phyloP scores from a whole-genome alignment of 1,140 invertebrate genomes.

The Melipona quadrifasciata region DNA sequence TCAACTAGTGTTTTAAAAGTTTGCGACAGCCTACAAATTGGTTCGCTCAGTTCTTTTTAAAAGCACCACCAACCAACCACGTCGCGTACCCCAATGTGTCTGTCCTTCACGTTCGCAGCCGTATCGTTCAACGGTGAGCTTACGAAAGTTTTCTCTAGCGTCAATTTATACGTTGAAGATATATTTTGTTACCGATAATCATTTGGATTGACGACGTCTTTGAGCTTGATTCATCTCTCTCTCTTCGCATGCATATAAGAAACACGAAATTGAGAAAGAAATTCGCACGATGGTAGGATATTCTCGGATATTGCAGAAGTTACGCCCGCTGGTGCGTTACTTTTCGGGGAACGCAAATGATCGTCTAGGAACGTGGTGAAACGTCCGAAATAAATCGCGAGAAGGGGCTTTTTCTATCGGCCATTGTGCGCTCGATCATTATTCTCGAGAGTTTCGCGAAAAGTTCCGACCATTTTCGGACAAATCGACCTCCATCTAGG shows the following conservation, averaged over 20 bases:
- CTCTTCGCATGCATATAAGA: background rate
- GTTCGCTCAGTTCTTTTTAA: constrained; percentile 83
- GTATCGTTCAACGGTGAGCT: constrained; percentile 58
- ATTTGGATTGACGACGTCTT: background rate
- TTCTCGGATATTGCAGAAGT: background rate
- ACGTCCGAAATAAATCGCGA: constrained; percentile 56
- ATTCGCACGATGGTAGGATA: background rate
- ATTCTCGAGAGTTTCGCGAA: constrained; percentile 62
- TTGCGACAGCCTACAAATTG: constrained; percentile 83
- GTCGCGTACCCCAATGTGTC: constrained; percentile 62
- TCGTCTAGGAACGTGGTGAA: constrained; percentile 21
- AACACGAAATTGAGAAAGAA: background rate
- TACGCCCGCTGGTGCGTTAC: background rate
- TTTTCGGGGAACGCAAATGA: constrained; percentile 1
- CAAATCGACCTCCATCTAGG: constrained; percentile 62
- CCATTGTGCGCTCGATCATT: constrained; percentile 55
- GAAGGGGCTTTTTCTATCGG: constrained; percentile 38
- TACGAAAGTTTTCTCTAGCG: constrained; percentile 40
- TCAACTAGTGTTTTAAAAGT: constrained; percentile 83
- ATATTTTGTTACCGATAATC: background rate
- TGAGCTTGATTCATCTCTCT: background rate
- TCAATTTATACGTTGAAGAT: constrained; percentile 1
- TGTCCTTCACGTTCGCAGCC: constrained; percentile 35
- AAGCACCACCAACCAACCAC: constrained; percentile 80
- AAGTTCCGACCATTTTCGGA: constrained; percentile 65